A percentile compares a stretch with the other conserved stretches of the same genome.
These are phyloP conservation scores for Anastrepha ludens DNA, from an alignment of 1,140 invertebrate genomes.

Conservation along the genomic window DNA sequence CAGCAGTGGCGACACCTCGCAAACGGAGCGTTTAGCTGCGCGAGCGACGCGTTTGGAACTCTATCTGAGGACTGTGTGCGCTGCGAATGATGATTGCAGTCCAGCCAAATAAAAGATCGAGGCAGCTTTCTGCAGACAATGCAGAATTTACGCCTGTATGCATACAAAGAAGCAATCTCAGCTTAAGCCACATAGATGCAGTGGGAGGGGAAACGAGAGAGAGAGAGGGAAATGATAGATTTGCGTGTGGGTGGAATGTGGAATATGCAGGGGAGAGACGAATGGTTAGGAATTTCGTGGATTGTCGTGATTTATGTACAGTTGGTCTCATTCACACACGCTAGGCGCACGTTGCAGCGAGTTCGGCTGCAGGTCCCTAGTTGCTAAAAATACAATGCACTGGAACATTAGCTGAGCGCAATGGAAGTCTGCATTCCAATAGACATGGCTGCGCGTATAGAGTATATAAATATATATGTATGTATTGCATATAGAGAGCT, in stretches of 20 bases:
- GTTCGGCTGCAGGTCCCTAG: not conserved
- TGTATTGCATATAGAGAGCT: not conserved
- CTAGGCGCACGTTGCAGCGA: not conserved
- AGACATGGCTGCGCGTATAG: not conserved
- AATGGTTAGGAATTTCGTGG: not conserved
- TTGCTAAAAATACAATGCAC: not conserved
- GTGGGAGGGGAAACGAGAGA: not conserved
- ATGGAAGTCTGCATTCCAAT: conserved; percentile 12
- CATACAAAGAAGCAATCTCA: no score
- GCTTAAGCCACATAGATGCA: no score
- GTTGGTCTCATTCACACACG: not conserved
- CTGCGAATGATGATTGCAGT: not conserved
- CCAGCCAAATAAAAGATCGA: not conserved
- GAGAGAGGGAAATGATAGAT: not conserved
- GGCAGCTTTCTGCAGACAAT: not conserved
- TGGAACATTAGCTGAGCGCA: not conserved
- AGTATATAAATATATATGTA: not conserved
- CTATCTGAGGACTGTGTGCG: conserved; percentile 73
- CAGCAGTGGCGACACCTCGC: conserved; percentile 59
- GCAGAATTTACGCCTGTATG: not conserved
- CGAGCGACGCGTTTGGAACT: conserved; percentile 69
- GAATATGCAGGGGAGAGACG: not conserved
- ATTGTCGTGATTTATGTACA: not conserved
- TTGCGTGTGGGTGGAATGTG: not conserved
- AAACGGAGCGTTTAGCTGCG: conserved; percentile 61